Percentiles rank a stretch among this genome's conserved stretches.
phyloP scores from a whole-genome alignment of 2,797 vertebrate species.

The Pipistrellus pipistrellus region DNA sequence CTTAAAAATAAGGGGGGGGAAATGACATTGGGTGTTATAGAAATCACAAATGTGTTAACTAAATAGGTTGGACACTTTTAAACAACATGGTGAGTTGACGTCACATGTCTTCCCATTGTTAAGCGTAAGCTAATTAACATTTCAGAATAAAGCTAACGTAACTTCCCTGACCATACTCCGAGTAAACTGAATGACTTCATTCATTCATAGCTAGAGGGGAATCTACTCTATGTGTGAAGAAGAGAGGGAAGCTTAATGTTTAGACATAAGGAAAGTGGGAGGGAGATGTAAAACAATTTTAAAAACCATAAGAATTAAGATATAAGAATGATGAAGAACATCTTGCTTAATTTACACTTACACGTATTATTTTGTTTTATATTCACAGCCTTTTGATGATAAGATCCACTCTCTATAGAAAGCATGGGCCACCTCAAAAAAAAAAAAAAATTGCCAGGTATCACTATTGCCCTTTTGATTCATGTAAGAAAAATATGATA shows the following conservation, averaged over 20 bases:
- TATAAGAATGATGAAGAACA: neutral
- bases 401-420: neutral
- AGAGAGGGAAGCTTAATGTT: neutral
- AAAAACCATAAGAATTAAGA: neutral
- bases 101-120: neutral
- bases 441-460: neutral
- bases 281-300: neutral
- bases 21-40: neutral
- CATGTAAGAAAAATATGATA: neutral
- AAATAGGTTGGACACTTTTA: neutral
- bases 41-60: neutral
- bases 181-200: neutral
- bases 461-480: neutral
- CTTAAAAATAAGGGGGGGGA: slow-evolving; percentile 3
- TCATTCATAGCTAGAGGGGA: neutral
- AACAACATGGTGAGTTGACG: neutral
- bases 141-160: neutral
- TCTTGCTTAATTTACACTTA: slow-evolving; percentile 25
- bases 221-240: neutral
- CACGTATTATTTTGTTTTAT: neutral
- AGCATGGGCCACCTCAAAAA: neutral
- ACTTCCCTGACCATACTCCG: neutral
- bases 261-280: neutral
- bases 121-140: neutral
- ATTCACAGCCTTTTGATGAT: neutral